These are phyloP conservation scores for Phoeniculus purpureus DNA, from an alignment of 2,797 vertebrate genomes.

Conservation along the genomic window DNA sequence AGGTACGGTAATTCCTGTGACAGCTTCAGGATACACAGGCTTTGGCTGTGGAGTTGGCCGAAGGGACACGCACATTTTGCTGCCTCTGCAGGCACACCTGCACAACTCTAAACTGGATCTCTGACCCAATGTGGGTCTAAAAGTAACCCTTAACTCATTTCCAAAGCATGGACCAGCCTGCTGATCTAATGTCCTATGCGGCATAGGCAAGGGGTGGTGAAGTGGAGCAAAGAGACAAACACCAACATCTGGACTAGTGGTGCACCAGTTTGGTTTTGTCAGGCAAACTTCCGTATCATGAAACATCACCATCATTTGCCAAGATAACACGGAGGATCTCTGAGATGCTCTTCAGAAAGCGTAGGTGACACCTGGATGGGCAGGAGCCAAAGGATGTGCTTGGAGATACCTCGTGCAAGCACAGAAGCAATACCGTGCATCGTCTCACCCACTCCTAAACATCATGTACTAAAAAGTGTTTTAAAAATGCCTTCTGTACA, in stretches of 20 bases:
- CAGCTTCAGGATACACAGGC: not conserved
- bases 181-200: not conserved
- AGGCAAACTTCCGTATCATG: not conserved
- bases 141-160: not conserved
- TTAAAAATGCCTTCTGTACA: not conserved
- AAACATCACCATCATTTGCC: not conserved
- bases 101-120: not conserved
- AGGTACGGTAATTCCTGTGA: not conserved
- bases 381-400: not conserved
- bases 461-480: not conserved
- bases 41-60: not conserved
- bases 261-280: not conserved
- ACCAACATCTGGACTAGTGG: not conserved
- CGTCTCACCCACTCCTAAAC: not conserved
- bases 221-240: not conserved
- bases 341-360: not conserved
- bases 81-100: fast-evolving
- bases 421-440: not conserved
- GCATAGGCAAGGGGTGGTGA: not conserved
- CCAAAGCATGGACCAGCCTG: not conserved
- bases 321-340: not conserved
- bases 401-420: not conserved
- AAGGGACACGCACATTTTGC: not conserved
- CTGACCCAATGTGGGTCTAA: not conserved
- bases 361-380: not conserved